Base-by-base conservation (phyloP, 1,140 invertebrate species). In the Achatina immaculata region DNA sequence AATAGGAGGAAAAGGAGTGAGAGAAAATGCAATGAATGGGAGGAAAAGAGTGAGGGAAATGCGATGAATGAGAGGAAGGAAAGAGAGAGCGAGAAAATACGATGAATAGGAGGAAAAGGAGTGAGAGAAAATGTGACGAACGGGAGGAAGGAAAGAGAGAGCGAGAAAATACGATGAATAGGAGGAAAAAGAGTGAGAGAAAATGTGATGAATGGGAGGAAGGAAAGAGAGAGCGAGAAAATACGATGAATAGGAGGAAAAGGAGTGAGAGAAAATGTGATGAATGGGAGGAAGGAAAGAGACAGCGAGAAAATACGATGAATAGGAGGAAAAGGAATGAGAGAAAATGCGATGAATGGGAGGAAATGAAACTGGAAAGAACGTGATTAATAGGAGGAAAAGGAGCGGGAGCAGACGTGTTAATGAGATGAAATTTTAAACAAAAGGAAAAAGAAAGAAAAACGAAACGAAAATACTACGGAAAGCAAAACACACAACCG, bases 361-460 rank as follows among this genome's bases (percentile, higher is more conserved):
- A n/a, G n/a, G n/a, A n/a, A n/a, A n/a, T n/a, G n/a, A n/a, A n/a
- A n/a, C n/a, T n/a, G n/a, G n/a, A n/a, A n/a, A n/a, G n/a, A n/a
- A n/a, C n/a, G n/a, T n/a, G n/a, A n/a, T n/a, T n/a, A 74, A 43
- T 16, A 43, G 28, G 72, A 7, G n/a, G 42, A 68, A 21, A 68
- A 68, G 31, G n/a, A 36, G n/a, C 9, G 45, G 28, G 16, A 34
- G 48, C n/a, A 28, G 93, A 93, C 2, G 14, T 31, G 28, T 34
- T 3, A 94, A 92, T 45, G 93, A 89, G 78, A 71, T 16, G 38
- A 75, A 24, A 9, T 14, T 21, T 19, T 16, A 72, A 14, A 1
- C 43, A 38, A 11, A 38, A 68, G 65, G 24, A 38, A 78, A 38
- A 68, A 28, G 68, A 38, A 66, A 14, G 40, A 45, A 45, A 36